Percentiles rank a stretch among this genome's conserved stretches.
These are phyloP conservation scores for Odontocerum albicorne DNA, from an alignment of 2,888 invertebrate species.

Conservation along the genomic window DNA sequence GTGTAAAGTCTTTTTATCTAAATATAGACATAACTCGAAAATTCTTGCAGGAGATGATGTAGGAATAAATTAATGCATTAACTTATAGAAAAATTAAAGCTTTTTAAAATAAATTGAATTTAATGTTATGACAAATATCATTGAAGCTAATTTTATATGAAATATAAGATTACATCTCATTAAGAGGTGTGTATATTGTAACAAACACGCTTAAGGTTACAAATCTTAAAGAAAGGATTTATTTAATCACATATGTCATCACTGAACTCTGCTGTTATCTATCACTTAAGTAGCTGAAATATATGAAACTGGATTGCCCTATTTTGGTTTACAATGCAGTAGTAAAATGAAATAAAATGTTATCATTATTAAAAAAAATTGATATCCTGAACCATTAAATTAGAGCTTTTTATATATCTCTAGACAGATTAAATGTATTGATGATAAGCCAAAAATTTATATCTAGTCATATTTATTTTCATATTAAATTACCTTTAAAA, in stretches of 20 bases:
- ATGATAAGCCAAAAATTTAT: slow-evolving; percentile 37
- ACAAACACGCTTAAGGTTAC: slow-evolving; percentile 24
- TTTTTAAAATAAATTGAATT: slow-evolving; percentile 37
- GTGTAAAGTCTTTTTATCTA: slow-evolving; percentile 35
- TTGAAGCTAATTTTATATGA: slow-evolving; percentile 39
- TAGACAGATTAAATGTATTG: slow-evolving; percentile 37
- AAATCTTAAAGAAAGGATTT: slow-evolving; percentile 17
- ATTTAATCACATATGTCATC: slow-evolving; percentile 14
- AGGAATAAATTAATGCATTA: slow-evolving; percentile 38
- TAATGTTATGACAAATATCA: slow-evolving; percentile 38
- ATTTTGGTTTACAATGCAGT: slow-evolving; percentile 55
- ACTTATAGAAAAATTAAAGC: slow-evolving; percentile 37
- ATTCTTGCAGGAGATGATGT: slow-evolving; percentile 37
- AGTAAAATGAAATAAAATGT: slow-evolving; percentile 39
- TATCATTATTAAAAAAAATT: slow-evolving; percentile 31
- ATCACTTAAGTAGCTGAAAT: slow-evolving; percentile 25
- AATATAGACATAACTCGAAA: slow-evolving; percentile 36
- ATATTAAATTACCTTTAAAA: slow-evolving; percentile 36
- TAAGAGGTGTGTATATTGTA: slow-evolving; percentile 31
- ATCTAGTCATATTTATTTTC: slow-evolving; percentile 38
- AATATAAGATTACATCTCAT: slow-evolving; percentile 32
- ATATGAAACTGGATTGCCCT: slow-evolving; percentile 57
- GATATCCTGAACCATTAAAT: slow-evolving; percentile 36
- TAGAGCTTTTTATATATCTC: slow-evolving; percentile 37
- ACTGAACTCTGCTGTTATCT: slow-evolving; percentile 22